Conservation (phyloP, 2,113 vertebrate species). For the Athene noctua region DNA sequence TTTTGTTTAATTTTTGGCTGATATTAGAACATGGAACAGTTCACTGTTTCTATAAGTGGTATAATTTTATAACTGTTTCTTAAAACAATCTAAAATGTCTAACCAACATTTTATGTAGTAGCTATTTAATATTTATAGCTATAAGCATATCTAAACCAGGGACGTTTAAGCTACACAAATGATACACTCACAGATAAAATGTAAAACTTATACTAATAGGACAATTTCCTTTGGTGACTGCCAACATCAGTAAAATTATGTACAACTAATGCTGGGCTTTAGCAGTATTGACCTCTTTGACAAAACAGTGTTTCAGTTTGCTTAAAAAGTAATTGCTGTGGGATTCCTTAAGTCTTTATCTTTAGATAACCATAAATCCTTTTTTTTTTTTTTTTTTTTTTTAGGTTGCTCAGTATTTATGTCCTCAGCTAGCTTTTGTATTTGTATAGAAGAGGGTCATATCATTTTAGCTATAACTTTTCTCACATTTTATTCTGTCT, state of each 20-base stretch:
- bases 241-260: background rate
- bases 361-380: background rate
- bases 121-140: background rate
- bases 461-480: background rate
- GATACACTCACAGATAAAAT: background rate
- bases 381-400: background rate
- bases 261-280: background rate
- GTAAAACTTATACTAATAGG: background rate
- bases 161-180: background rate
- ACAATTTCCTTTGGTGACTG: background rate
- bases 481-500: background rate
- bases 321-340: background rate
- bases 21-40: fast-evolving
- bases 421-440: background rate
- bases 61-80: background rate
- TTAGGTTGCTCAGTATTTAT: background rate
- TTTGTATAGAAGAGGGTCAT: background rate
- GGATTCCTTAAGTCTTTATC: background rate
- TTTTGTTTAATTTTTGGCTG: background rate
- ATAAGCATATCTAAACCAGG: background rate
- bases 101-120: background rate
- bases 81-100: background rate
- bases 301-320: background rate
- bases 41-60: background rate
- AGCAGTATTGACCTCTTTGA: background rate